Evolutionary conservation across 2,797 vertebrate genomes (phyloP), one percentile per base, ranked within the genome.

Genomic region (Pyrocephalus nanus): DNA sequence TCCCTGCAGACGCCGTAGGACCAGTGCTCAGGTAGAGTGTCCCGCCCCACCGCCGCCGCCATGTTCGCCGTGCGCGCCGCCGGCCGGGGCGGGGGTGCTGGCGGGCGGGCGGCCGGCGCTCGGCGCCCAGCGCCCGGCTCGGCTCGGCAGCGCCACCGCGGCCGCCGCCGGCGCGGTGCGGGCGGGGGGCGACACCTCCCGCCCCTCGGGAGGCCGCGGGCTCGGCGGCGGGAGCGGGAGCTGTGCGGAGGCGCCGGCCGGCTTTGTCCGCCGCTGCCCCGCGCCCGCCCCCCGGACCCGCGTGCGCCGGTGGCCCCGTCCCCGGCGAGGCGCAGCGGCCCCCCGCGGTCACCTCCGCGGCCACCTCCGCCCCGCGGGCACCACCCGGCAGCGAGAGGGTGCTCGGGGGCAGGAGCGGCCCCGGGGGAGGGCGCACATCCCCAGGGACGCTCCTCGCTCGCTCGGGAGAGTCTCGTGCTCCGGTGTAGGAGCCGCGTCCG

Each of bases 41-140:
- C 99, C 98, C 99, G 98, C 98, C 98, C 98, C 97, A 98, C 98
- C 97, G 98, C 98, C 98, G 98, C 99, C 99, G 99, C 99, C 99
- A 99, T 99, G 98, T 98, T 99, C 98, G 97, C 95, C 96, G 96
- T 65, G 96, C 74, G 93, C 97, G 94, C 97, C 34, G 88, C 93
- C 96, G 67, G 66, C 82, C 94, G 42, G 86, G 92, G 90, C 74
- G 95, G 32, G 77, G 64, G 67, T 54, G 47, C 47, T 22, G 47
- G 71, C 50, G 57, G 36, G 69, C 51, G 32, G 55, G 42, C 48
- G 87, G 92, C n/a, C 60, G 54, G 53, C 88, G 73, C 58, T 23
- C 83, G 20, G 91, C 34, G 75, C 86, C 83, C 89, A 20, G 93
- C 12, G 81, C 87, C 69, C 94, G 72, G 70, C 66, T 50, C 74